phyloP scores from a whole-genome alignment of 2,888 invertebrate genomes.

The Ormyrus thymus region DNA sequence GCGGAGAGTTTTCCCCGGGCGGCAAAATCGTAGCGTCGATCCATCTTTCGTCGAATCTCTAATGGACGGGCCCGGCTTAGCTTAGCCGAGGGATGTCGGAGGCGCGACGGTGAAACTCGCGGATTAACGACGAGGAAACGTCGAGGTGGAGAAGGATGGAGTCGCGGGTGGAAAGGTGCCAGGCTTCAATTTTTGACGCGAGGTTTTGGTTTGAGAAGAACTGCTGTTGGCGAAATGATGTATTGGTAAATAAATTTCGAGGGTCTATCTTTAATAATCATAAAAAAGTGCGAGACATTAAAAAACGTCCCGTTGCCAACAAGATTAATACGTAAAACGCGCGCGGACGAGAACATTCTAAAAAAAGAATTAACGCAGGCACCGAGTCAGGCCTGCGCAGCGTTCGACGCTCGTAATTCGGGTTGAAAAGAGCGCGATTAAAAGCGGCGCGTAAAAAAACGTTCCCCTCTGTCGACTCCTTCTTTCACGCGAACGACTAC shows the following conservation, averaged over 20 bases:
- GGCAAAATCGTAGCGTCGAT: conserved; percentile 21
- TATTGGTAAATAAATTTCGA: too few species aligned
- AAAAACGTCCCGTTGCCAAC: too few species aligned
- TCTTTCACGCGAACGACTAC: neutral
- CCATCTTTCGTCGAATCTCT: conserved; percentile 54
- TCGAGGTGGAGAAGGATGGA: conserved; percentile 25
- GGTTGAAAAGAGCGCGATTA: conserved; percentile 18
- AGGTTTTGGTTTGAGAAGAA: neutral
- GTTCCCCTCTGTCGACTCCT: neutral
- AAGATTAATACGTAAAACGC: too few species aligned
- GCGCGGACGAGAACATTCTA: too few species aligned
- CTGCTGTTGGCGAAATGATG: too few species aligned
- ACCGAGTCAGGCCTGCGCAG: too few species aligned
- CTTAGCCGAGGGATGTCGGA: neutral
- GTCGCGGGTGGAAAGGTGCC: neutral
- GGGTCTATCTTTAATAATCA: too few species aligned
- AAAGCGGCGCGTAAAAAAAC: conserved; percentile 10
- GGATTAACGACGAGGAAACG: conserved; percentile 42
- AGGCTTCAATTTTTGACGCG: conserved; percentile 19
- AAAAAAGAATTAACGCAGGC: too few species aligned
- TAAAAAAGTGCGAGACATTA: too few species aligned
- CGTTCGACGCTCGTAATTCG: conserved; percentile 11
- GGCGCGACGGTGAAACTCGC: conserved; percentile 30
- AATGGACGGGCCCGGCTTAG: conserved; percentile 48
- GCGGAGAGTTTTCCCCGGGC: too few species aligned